Evolutionary conservation across 2,113 vertebrate species (phyloP), one percentile per base, ranked within the genome.

Genomic region (Empidonax traillii): DNA sequence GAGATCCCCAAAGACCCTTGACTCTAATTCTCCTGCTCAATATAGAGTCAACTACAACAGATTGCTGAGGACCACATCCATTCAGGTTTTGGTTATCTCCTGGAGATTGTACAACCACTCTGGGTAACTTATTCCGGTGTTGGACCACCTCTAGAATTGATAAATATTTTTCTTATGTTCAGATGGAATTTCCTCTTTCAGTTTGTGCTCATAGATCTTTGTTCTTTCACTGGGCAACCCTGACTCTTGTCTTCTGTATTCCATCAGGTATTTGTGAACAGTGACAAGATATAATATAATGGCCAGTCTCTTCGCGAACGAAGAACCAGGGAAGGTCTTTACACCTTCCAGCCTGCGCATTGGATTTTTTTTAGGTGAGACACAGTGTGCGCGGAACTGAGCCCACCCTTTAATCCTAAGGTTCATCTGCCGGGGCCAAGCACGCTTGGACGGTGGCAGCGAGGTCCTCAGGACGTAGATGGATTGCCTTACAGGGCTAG

Each of bases 261-360:
- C 9, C 14, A 49, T 2, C 12, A 73, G 14, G 3, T 49, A 23
- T 53, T 71, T 83, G 14, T 58, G 20, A 55, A 51, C 8, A 31
- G 10, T 3, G 2, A 5, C 4, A 14, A 68, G 24, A 72, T 37
- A 3, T n/a, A n/a, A n/a, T n/a, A n/a, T n/a, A n/a, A n/a, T n/a
- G n/a, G n/a, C n/a, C n/a, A n/a, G n/a, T n/a, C n/a, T n/a, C n/a
- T n/a, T n/a, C n/a, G n/a, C n/a, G n/a, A n/a, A n/a, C n/a, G n/a
- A n/a, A n/a, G n/a, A n/a, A n/a, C n/a, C n/a, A n/a, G n/a, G n/a
- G n/a, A n/a, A n/a, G n/a, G n/a, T n/a, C n/a, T n/a, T n/a, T n/a
- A n/a, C n/a, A n/a, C n/a, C n/a, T n/a, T n/a, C n/a, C n/a, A n/a
- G n/a, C n/a, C n/a, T n/a, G n/a, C n/a, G n/a, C n/a, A n/a, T n/a